Base-by-base conservation (phyloP, 2,113 vertebrate species). In the Oreochromis niloticus region DNA sequence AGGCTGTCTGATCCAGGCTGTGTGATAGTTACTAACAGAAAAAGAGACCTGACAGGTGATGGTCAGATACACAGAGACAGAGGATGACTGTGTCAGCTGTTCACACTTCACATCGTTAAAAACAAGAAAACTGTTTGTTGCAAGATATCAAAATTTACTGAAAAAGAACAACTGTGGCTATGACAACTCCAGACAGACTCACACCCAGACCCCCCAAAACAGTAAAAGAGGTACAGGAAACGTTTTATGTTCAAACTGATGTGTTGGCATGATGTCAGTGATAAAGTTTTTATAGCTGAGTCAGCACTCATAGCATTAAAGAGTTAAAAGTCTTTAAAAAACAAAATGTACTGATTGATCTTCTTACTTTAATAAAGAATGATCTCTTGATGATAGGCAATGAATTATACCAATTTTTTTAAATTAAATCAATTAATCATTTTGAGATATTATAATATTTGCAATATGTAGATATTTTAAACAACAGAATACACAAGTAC, bases 51-150 rank as follows among this genome's bases (percentile, higher is more conserved):
- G n/a, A n/a, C n/a, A n/a, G 2, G 59, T 63, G 32, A 63, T 34
- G 6, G 32, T 19, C 1, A 2, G 59, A 36, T 63, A 34, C 59
- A 63, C 30, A 63, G 0, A 63, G 59, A 63, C 59, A 36, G 30
- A 19, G 59, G 17, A 63, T 19, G 0, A 63, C 59, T 63, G 59
- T 63, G 59, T 36, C 59, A 63, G 59, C 0, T 63, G 30, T 63
- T 63, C 59, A 63, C 2, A 63, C 16, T 34, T 63, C 59, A 59
- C 56, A 32, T 34, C 1, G 0, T 34, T 19, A 63, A 30, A 36
- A 7, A 34, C 30, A 11, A 57, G 55, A 14, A 30, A 3, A 36
- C 4, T 63, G 59, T 34, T 36, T 36, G 59, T 63, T 7, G 59
- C 59, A 19, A 63, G 16, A 63, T 63, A 63, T 63, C 30, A 63